A percentile compares a stretch with the other conserved stretches of the same genome.
These are phyloP conservation scores for Engraulis encrasicolus DNA, from an alignment of 2,113 vertebrate species.

Conservation along the genomic window DNA sequence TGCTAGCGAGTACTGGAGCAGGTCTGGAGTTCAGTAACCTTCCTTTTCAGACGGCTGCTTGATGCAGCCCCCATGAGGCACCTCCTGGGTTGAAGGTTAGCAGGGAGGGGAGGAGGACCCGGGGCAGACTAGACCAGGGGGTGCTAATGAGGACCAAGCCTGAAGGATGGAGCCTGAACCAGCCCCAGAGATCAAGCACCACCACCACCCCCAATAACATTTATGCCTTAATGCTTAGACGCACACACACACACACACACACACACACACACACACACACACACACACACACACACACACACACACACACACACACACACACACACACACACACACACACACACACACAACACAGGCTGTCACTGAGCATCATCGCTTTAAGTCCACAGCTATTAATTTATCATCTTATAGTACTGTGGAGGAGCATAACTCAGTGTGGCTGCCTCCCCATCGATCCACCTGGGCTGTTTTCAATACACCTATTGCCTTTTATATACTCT, in stretches of 20 bases:
- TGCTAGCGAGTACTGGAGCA: neutral
- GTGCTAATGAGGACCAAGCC: neutral
- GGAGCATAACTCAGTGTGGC: conserved; percentile 24
- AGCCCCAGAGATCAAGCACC: neutral
- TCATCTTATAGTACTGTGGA: conserved; percentile 16
- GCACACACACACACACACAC: conserved; percentile 4
- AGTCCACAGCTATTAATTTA: conserved; percentile 40
- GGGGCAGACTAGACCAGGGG: neutral
- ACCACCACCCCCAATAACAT: neutral
- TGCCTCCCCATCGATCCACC: conserved; percentile 25
- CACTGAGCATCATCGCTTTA: conserved; percentile 28
- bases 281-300: too few relatives aligned
- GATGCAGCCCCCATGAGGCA: neutral
- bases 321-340: too few relatives aligned
- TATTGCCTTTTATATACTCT: neutral
- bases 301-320: too few relatives aligned
- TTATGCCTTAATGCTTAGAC: neutral
- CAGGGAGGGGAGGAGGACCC: neutral
- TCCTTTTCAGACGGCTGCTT: neutral
- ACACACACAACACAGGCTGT: too few relatives aligned
- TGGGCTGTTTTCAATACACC: neutral
- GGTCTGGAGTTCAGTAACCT: neutral
- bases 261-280: too few relatives aligned
- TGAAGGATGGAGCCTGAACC: neutral
- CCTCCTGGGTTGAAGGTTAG: neutral